A percentile compares a stretch with the other conserved stretches of the same genome.
These are phyloP conservation scores for Orgyia antiqua DNA, from an alignment of 2,888 invertebrate genomes.

Conservation along the genomic window DNA sequence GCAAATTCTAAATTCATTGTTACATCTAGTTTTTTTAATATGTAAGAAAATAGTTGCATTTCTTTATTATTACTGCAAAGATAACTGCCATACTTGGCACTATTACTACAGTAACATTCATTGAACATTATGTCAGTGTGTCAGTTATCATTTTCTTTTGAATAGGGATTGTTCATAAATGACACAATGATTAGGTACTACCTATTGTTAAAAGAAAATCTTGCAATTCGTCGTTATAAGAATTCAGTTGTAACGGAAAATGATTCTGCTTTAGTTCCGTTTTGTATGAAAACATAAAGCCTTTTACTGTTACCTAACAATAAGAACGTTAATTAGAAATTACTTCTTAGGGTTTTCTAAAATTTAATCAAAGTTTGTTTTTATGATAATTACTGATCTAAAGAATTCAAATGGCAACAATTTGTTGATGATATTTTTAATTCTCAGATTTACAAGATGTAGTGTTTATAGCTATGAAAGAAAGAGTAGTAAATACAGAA, in stretches of 20 bases:
- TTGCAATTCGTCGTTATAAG: conserved; percentile 24
- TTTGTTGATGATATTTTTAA: too few relatives aligned
- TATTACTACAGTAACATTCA: conserved; percentile 5
- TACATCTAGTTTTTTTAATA: too few relatives aligned
- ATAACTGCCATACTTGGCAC: too few relatives aligned
- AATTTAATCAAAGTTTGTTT: conserved; percentile 1
- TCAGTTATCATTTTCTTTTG: conserved; percentile 18
- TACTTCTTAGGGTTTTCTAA: conserved; percentile 1
- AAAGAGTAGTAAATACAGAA: too few relatives aligned
- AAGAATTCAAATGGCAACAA: neutral
- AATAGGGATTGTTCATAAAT: conserved; percentile 32
- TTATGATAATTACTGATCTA: neutral
- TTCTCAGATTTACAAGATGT: too few relatives aligned
- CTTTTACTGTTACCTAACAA: conserved; percentile 13
- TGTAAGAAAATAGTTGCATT: too few relatives aligned
- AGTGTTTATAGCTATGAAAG: too few relatives aligned
- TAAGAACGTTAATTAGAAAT: conserved; percentile 15
- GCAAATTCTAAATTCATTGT: too few relatives aligned
- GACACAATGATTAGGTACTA: conserved; percentile 35
- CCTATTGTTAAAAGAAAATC: conserved; percentile 27
- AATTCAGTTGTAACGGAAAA: conserved; percentile 26
- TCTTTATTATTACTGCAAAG: too few relatives aligned
- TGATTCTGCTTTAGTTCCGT: conserved; percentile 8
- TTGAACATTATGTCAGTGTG: conserved; percentile 6
- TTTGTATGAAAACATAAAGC: conserved; percentile 5